phyloP scores from a whole-genome alignment of 1,140 invertebrate genomes.

The Anthonomus grandis region DNA sequence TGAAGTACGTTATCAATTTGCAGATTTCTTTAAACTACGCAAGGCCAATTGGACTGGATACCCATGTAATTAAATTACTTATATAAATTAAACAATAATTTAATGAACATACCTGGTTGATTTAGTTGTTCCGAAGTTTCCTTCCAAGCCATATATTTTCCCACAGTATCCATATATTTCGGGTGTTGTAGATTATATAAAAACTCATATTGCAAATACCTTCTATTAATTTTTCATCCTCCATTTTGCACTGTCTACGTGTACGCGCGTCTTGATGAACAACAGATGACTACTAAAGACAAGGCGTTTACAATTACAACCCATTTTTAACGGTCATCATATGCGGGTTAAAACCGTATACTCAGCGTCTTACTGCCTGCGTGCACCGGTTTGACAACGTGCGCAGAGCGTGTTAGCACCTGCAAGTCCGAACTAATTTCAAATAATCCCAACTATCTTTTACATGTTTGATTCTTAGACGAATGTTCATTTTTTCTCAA shows the following conservation, averaged over 20 bases:
- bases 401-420: too few species aligned
- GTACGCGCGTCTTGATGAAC: neutral
- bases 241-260: slow-evolving; percentile 1
- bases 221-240: slow-evolving; percentile 12
- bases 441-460: too few species aligned
- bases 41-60: slow-evolving; percentile 2
- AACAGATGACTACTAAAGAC: too few species aligned
- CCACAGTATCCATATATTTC: slow-evolving; percentile 12
- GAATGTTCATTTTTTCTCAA: too few species aligned
- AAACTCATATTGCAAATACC: slow-evolving; percentile 8
- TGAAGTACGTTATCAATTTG: slow-evolving; percentile 8
- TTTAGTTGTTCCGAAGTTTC: slow-evolving; percentile 13
- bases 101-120: slow-evolving; percentile 11
- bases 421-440: too few species aligned
- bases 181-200: slow-evolving; percentile 16
- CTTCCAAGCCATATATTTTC: slow-evolving; percentile 11
- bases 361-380: too few species aligned
- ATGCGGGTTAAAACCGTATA: too few species aligned
- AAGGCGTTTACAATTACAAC: too few species aligned
- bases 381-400: too few species aligned
- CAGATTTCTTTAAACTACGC: slow-evolving; percentile 1
- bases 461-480: too few species aligned
- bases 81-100: slow-evolving; percentile 6
- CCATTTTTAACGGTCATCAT: too few species aligned
- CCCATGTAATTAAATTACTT: neutral